phyloP scores from a whole-genome alignment of 2,113 vertebrate genomes.

The Leucopsar rothschildi region DNA sequence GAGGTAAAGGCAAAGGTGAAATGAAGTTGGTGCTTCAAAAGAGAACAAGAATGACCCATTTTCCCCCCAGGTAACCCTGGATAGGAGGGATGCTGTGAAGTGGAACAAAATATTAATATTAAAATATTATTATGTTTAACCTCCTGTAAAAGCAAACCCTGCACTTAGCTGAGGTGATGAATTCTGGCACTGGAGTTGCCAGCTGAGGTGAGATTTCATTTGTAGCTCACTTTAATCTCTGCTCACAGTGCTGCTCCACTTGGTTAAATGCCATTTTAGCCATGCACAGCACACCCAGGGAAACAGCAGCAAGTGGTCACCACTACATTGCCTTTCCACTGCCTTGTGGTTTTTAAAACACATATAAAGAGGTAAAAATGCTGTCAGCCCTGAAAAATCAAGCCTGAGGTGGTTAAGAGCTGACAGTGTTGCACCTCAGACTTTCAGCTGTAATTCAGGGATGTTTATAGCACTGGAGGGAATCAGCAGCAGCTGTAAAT shows the following conservation, averaged over 20 bases:
- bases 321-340: background rate
- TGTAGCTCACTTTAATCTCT: background rate
- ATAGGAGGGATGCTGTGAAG: background rate
- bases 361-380: background rate
- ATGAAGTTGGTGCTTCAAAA: background rate
- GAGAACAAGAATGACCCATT: background rate
- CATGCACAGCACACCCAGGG: background rate
- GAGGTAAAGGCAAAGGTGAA: background rate
- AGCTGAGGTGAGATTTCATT: background rate
- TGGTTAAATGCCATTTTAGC: background rate
- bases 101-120: background rate
- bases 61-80: background rate
- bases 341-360: fast-evolving
- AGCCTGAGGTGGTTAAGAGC: background rate
- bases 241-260: background rate
- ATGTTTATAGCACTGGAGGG: background rate
- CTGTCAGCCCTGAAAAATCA: background rate
- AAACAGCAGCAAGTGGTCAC: background rate
- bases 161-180: background rate
- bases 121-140: background rate
- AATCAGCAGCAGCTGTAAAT: background rate
- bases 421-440: background rate
- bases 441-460: background rate
- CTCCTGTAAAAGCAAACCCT: background rate
- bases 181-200: background rate